A percentile compares a stretch with the other conserved stretches of the same genome.
Conservation (phyloP, 2,888 invertebrate genomes). For the Acleris holmiana region DNA sequence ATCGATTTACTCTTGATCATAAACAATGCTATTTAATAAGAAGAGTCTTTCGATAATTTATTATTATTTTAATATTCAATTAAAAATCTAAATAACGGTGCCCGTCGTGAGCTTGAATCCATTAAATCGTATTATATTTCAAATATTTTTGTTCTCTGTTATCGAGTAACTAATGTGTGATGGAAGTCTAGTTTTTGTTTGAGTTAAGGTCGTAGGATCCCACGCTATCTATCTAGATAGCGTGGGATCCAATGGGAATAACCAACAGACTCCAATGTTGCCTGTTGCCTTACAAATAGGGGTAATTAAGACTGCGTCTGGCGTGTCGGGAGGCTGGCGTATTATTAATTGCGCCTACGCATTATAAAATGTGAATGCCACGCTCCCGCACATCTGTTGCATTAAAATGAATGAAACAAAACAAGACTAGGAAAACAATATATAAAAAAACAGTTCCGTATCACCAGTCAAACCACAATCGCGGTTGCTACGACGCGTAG, state of each 20-base stretch:
- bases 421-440: conserved; percentile 49
- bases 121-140: conserved; percentile 12
- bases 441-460: conserved; percentile 47
- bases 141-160: conserved; percentile 17
- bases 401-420: conserved; percentile 39
- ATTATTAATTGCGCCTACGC: conserved; percentile 28
- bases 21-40: no score
- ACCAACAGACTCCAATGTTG: conserved; percentile 14
- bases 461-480: conserved; percentile 41
- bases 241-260: conserved; percentile 33
- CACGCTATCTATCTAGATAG: conserved; percentile 18
- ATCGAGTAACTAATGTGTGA: conserved; percentile 13
- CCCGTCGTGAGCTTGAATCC: not conserved
- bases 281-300: conserved; percentile 36
- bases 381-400: conserved; percentile 36
- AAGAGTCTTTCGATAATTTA: no score
- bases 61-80: no score
- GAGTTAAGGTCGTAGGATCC: conserved; percentile 20
- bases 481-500: conserved; percentile 38
- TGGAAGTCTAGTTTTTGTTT: conserved; percentile 20
- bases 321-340: conserved; percentile 28
- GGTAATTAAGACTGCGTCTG: conserved; percentile 41
- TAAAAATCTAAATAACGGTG: no score
- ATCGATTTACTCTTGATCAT: no score
- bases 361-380: conserved; percentile 30